Base-by-base conservation (phyloP, 2,888 invertebrate species). In the Esperia sulphurella region DNA sequence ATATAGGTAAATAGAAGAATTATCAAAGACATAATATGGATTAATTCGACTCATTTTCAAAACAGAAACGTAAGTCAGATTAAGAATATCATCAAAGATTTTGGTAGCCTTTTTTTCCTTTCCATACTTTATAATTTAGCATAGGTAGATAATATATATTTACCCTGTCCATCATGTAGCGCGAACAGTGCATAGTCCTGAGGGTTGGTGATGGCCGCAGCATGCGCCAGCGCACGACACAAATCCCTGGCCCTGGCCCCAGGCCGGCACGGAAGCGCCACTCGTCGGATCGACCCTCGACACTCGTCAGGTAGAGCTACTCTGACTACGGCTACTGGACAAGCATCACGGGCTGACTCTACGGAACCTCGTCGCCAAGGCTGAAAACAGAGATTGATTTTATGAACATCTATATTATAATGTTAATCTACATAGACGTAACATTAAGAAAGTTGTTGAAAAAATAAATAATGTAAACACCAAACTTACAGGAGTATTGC, bases 111-210 rank as follows among this genome's bases (percentile, higher is more conserved):
- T n/a, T n/a, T n/a, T n/a, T n/a, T n/a, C n/a, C n/a, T n/a, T n/a
- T n/a, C n/a, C n/a, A n/a, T n/a, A n/a, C n/a, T n/a, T n/a, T n/a
- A n/a, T n/a, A n/a, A n/a, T n/a, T n/a, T n/a, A n/a, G n/a, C n/a
- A n/a, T n/a, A n/a, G n/a, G n/a, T n/a, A n/a, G n/a, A n/a, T n/a
- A 21, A 21, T 21, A 21, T 21, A 28, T 8, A 51, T 70, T 72
- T 79, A 96, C 96, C 96, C 91, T 97, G 95, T 62, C 97, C 97
- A 71, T 97, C 95, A 49, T 96, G 95, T 52, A 98, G 88, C 57
- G 96, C 94, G 74, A 96, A 98, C 48, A 98, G 92, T 48, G 96
- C 97, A 75, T 97, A 98, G 81, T 98, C 98, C 83, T 98, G 97
- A 13, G 98, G 97, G 85, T 98, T 98, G 50, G 98, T 98, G 61